Evolutionary conservation across 2,888 invertebrate genomes (phyloP).

Genomic region (Caenorhabditis panamensis): DNA sequence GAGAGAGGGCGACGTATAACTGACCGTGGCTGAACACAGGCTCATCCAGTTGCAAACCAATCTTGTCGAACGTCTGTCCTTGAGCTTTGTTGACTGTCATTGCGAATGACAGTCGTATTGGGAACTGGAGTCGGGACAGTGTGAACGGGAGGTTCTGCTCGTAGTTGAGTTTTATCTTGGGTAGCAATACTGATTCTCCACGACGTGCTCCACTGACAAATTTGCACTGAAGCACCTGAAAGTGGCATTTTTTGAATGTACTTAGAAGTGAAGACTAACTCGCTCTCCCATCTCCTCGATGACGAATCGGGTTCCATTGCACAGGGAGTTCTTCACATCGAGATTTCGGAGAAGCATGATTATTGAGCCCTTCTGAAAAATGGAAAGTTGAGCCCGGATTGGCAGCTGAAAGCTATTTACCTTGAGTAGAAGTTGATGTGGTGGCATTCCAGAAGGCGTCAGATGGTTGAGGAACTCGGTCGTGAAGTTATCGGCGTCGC

Average conservation of each 20-base stretch:
- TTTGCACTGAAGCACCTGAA: background rate
- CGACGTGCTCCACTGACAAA: background rate
- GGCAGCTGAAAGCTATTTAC: too few relatives aligned
- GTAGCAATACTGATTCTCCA: background rate
- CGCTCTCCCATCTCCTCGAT: background rate
- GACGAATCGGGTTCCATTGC: slow-evolving; percentile 29
- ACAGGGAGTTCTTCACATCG: slow-evolving; percentile 13
- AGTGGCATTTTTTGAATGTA: too few relatives aligned
- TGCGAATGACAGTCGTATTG: slow-evolving; percentile 4
- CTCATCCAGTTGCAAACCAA: slow-evolving; percentile 3
- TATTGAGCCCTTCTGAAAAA: slow-evolving; percentile 21
- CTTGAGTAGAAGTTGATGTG: slow-evolving; percentile 12
- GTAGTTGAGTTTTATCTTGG: background rate
- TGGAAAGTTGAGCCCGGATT: too few relatives aligned
- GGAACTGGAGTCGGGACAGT: background rate
- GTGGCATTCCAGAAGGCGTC: slow-evolving; percentile 19
- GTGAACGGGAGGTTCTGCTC: background rate
- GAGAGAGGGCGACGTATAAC: background rate
- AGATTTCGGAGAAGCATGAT: slow-evolving; percentile 42
- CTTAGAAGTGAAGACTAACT: too few relatives aligned
- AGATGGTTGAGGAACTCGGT: slow-evolving; percentile 15
- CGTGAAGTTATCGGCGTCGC: background rate
- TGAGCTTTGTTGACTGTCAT: slow-evolving; percentile 20
- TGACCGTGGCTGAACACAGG: background rate
- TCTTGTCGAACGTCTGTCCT: slow-evolving; percentile 7